Evolutionary conservation across 2,888 invertebrate genomes (phyloP).

Genomic region (Drosophila robusta): DNA sequence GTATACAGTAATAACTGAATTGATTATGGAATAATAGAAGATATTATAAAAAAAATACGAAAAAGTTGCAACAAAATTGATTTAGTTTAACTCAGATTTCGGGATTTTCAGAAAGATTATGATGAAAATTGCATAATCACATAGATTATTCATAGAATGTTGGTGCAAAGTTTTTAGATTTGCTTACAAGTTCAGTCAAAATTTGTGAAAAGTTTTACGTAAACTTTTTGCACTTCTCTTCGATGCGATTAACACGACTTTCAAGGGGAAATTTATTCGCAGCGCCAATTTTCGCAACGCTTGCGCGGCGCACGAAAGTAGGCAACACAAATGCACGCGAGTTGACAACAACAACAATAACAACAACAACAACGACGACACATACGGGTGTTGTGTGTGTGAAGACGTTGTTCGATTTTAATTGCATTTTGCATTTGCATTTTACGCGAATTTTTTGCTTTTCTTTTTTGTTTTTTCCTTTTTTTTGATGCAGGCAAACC

Average conservation of each 20-base stretch:
- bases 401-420: constrained; percentile 43
- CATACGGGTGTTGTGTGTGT: not conserved
- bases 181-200: not conserved
- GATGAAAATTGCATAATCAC: not conserved
- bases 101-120: not conserved
- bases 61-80: not conserved
- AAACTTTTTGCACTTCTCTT: constrained; percentile 18
- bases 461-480: not conserved
- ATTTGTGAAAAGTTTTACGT: not conserved
- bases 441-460: constrained; percentile 21
- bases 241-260: constrained; percentile 24
- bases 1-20: too few species aligned
- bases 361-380: constrained; percentile 7
- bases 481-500: constrained; percentile 4
- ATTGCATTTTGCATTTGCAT: constrained; percentile 67
- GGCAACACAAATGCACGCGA: constrained; percentile 43
- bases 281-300: constrained; percentile 17
- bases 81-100: not conserved
- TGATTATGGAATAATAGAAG: too few species aligned
- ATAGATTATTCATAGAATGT: not conserved
- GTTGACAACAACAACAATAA: constrained; percentile 14
- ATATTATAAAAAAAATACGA: not conserved
- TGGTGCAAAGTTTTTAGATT: constrained; percentile 1
- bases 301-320: constrained; percentile 43
- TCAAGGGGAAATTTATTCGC: constrained; percentile 25